Conservation (phyloP, 2,113 vertebrate species). For the Myrmecophaga tridactyla region DNA sequence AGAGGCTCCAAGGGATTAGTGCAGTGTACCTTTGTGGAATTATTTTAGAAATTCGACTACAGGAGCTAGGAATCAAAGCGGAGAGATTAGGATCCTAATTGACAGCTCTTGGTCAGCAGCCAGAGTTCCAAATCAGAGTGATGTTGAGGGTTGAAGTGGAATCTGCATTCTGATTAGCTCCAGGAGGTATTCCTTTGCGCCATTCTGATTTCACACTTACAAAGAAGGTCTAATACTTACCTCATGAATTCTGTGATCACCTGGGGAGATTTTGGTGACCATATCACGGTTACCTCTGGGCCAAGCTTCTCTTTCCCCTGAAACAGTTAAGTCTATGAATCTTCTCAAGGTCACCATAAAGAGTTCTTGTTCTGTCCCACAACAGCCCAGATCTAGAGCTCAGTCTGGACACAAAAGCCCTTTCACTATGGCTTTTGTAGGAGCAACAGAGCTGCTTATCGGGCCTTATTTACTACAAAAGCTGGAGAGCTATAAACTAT, state of each 20-base stretch:
- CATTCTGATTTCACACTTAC: background rate
- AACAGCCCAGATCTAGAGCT: background rate
- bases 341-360: background rate
- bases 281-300: background rate
- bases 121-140: background rate
- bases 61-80: background rate
- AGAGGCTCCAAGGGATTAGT: background rate
- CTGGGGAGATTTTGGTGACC: background rate
- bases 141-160: background rate
- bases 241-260: background rate
- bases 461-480: background rate
- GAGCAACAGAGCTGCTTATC: background rate
- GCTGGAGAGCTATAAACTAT: background rate
- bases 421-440: background rate
- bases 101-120: background rate
- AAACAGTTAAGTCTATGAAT: background rate
- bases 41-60: background rate
- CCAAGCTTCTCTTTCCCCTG: background rate
- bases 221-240: background rate
- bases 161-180: background rate
- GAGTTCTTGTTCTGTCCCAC: background rate
- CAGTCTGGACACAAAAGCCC: background rate
- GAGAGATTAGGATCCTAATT: background rate
- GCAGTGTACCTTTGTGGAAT: background rate
- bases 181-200: background rate